phyloP scores from a whole-genome alignment of 2,888 invertebrate species.

The Luperina testacea region DNA sequence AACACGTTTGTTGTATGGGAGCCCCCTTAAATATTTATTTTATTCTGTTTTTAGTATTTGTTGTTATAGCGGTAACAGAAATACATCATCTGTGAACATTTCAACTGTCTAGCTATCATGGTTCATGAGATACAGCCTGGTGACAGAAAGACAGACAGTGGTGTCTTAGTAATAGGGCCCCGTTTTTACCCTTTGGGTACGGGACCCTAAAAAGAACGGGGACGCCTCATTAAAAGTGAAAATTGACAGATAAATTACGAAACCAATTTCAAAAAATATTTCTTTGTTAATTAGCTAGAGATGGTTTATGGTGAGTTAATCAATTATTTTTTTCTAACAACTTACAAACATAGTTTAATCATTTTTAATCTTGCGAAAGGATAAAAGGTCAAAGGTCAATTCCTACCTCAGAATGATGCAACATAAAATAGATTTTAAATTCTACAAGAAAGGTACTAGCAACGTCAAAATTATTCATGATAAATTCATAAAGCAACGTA shows the following conservation, averaged over 20 bases:
- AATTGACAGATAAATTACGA: neutral
- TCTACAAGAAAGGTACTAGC: neutral
- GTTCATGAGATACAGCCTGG: too few species aligned
- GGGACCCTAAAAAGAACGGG: too few species aligned
- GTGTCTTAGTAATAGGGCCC: too few species aligned
- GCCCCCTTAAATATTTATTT: too few species aligned
- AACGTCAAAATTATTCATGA: neutral
- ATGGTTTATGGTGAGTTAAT: neutral
- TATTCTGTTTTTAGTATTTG: too few species aligned
- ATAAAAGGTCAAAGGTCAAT: neutral
- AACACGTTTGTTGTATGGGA: too few species aligned
- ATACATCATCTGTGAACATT: too few species aligned
- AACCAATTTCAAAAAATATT: neutral
- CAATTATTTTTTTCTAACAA: neutral
- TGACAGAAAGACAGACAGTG: too few species aligned
- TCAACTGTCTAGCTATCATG: too few species aligned
- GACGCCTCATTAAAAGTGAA: too few species aligned
- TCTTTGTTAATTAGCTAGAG: neutral
- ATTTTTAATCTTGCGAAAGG: neutral
- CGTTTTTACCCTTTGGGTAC: too few species aligned
- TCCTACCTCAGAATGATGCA: neutral
- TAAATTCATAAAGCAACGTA: neutral
- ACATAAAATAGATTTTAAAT: neutral
- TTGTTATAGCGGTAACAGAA: too few species aligned
- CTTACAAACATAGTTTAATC: neutral